Base-by-base conservation (phyloP, 2,797 vertebrate species). In the Enteromius argenteus region DNA sequence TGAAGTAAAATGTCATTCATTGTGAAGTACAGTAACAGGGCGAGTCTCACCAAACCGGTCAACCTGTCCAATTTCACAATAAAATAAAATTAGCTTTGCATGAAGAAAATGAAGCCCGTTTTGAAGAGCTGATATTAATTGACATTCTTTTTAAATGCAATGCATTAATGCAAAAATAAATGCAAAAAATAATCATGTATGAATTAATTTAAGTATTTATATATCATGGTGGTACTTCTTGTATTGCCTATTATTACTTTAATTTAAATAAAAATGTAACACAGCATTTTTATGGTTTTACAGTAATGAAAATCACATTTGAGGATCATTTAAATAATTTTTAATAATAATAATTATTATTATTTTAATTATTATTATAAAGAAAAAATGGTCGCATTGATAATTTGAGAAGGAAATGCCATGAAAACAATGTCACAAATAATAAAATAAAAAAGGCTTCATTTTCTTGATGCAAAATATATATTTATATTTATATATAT, bases 21-120 rank as follows among this genome's bases (percentile, higher is more conserved):
- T 62, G 10, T 85, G 72, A 82, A 81, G 67, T 86, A 86, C 86
- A 89, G 87, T 86, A 86, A 83, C 13, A 21, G 68, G 14, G 4
- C 5, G 37, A 39, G 42, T 42, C 66, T 58, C 79, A 58, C 5
- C 8, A 69, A 42, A n/a, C n/a, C n/a, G n/a, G n/a, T n/a, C n/a
- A n/a, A n/a, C n/a, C n/a, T n/a, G n/a, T n/a, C n/a, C n/a, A n/a
- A n/a, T n/a, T n/a, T n/a, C 5, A 23, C 56, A 30, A 1, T 11
- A 27, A 62, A 15, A 62, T 17, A 3, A 53, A 35, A 74, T 0
- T 21, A 13, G 0, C 32, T 53, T 14, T 0, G 30, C 21, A n/a
- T 37, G 11, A 37, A 37, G 19, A 56, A 37, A 37, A 56, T 53
- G 35, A 75, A 53, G 30, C 30, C 72, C 14, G 19, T 35, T 74